phyloP scores from a whole-genome alignment of 2,113 vertebrate species.

The Myrmecophaga tridactyla region DNA sequence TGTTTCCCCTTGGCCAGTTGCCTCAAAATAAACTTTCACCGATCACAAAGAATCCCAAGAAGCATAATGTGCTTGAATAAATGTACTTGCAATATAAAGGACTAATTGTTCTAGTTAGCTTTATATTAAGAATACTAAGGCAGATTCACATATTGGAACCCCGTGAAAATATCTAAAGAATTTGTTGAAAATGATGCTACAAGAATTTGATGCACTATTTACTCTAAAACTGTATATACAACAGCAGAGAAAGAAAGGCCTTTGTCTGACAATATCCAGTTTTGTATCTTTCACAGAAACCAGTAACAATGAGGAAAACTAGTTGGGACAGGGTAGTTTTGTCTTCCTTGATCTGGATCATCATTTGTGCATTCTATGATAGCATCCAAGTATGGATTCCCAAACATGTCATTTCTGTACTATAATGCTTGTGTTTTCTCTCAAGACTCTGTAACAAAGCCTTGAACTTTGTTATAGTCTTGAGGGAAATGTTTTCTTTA shows the following conservation, averaged over 20 bases:
- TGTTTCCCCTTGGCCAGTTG: background rate
- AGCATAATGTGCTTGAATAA: background rate
- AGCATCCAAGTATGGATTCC: background rate
- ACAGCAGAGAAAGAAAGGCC: background rate
- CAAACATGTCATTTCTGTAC: background rate
- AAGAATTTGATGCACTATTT: background rate
- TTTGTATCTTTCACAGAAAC: background rate
- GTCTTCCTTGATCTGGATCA: background rate
- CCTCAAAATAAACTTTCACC: constrained; percentile 23
- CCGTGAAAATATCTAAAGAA: background rate
- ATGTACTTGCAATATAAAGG: background rate
- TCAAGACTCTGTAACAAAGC: background rate
- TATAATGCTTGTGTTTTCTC: background rate
- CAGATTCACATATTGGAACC: background rate
- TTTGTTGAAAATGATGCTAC: background rate
- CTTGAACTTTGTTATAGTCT: background rate
- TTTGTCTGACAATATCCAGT: background rate
- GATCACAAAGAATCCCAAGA: background rate
- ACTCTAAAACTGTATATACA: background rate
- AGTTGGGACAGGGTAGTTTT: background rate
- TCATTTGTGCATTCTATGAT: background rate
- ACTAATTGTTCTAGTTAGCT: background rate
- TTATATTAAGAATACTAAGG: constrained; percentile 11
- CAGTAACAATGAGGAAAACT: background rate
- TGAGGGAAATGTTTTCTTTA: background rate